Evolutionary conservation across 2,797 vertebrate genomes (phyloP).

Genomic region (Telmatherina bonti): DNA sequence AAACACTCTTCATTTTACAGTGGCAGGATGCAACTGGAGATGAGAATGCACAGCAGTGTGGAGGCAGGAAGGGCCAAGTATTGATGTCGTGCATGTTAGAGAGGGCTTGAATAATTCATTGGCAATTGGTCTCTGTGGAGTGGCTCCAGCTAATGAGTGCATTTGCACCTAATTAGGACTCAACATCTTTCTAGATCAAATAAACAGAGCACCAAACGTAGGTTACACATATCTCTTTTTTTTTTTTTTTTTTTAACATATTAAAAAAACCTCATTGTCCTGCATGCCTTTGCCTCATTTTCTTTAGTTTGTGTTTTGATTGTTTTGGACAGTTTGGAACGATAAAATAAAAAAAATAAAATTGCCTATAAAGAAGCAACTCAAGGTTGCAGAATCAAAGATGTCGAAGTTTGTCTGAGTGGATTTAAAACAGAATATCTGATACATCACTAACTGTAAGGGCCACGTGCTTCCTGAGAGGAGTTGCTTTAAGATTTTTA

Average conservation of each 20-base stretch:
- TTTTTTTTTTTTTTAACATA: constrained; percentile 7
- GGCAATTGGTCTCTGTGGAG: constrained; percentile 50
- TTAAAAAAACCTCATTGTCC: constrained; percentile 22
- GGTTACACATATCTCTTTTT: constrained; percentile 27
- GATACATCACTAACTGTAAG: constrained; percentile 8
- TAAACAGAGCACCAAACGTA: constrained; percentile 36
- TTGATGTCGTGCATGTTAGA: constrained; percentile 58
- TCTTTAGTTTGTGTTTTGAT: background rate
- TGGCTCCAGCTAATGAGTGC: constrained; percentile 64
- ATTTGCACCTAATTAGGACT: constrained; percentile 66
- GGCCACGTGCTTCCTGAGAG: constrained; percentile 7
- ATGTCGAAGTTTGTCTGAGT: constrained; percentile 7
- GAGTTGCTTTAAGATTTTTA: background rate
- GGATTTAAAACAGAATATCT: constrained; percentile 1
- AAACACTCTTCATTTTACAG: constrained; percentile 55
- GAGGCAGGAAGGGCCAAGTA: constrained; percentile 45
- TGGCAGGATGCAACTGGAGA: constrained; percentile 58
- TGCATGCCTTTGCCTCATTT: background rate
- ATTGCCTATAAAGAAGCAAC: background rate
- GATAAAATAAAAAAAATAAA: background rate
- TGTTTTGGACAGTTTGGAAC: constrained; percentile 7
- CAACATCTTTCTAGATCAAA: constrained; percentile 53
- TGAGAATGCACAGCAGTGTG: constrained; percentile 51
- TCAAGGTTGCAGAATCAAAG: background rate
- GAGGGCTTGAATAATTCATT: constrained; percentile 76